A percentile compares a stretch with the other conserved stretches of the same genome.
These are phyloP conservation scores for Phyllostomus discolor DNA, from an alignment of 2,113 vertebrate species.

Conservation along the genomic window DNA sequence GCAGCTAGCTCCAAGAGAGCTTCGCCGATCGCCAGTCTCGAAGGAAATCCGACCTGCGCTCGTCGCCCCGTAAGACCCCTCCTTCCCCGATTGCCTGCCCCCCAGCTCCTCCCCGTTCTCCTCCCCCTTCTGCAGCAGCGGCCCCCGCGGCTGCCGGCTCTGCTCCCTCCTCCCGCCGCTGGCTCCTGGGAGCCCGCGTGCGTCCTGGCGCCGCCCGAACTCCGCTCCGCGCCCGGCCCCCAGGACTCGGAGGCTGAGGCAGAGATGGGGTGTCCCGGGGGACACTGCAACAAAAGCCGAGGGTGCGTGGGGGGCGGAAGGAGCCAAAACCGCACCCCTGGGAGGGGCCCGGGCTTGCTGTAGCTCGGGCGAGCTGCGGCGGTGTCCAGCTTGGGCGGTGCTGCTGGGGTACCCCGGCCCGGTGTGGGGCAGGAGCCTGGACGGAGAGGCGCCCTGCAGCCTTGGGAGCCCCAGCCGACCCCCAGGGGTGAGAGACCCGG, in stretches of 20 bases:
- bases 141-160: slow-evolving; percentile 35
- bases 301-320: neutral
- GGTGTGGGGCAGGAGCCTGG: neutral
- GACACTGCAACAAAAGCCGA: neutral
- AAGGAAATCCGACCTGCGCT: slow-evolving; percentile 54
- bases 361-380: neutral
- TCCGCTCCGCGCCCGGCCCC: neutral
- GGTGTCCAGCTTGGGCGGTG: slow-evolving; percentile 43
- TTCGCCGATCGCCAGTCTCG: slow-evolving; percentile 16
- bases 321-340: neutral
- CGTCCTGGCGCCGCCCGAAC: neutral
- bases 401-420: neutral
- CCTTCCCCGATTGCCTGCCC: slow-evolving; percentile 67
- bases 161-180: neutral
- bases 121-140: slow-evolving; percentile 60
- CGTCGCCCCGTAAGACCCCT: slow-evolving; percentile 67
- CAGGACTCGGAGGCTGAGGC: neutral
- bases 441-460: neutral
- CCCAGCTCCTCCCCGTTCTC: slow-evolving; percentile 74
- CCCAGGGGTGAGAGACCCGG: neutral
- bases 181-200: neutral
- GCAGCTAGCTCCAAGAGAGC: neutral
- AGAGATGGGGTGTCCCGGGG: neutral
- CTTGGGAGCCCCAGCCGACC: neutral
- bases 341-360: slow-evolving; percentile 16